Base-by-base conservation (phyloP, 2,888 invertebrate species). In the Eulithis prunata region DNA sequence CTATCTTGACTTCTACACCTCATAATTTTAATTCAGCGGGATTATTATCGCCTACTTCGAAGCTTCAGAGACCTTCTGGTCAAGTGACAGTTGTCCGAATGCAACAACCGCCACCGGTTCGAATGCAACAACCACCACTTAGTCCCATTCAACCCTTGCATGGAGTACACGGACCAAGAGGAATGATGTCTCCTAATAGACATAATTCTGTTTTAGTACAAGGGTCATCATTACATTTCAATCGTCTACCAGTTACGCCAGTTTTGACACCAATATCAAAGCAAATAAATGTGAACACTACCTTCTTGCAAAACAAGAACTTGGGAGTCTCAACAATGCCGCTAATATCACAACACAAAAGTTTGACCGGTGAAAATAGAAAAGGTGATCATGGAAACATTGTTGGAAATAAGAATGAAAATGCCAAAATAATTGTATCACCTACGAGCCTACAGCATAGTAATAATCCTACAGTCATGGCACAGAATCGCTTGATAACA, bases 221-320 rank as follows among this genome's bases (percentile, higher is more conserved):
- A 80, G 89, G 90, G 46, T 70, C 89, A 11, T 88, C 91, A 10
- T 79, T 93, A 63, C 91, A 94, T 77, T 90, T 94, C 65, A 94
- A 93, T 76, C 83, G 95, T 55, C 82, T 95, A 66, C 94, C 95
- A 38, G 94, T 94, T 51, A 94, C 94, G 32, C 94, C 95, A 47
- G 93, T 95, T 36, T 84, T 95, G 74, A 85, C 94, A 12, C 92
- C 94, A 38, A 94, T 94, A 74, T 88, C 94, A 6, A 95, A 95
- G 83, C 94, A 94, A 69, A 78, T 94, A 46, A 94, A 89, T 80
- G 81, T 93, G 1, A 92, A 90, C 62, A 94, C 93, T 64, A 82
- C 90, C 46, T 78, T 87, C 59, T 89, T 87, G 62, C 90, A 89
- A 76, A 88, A 84, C 73, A 93, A 91, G 79, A 75, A 74, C 36